Evolutionary conservation across 2,888 invertebrate genomes (phyloP).

Genomic region (Latrodectus hesperus): DNA sequence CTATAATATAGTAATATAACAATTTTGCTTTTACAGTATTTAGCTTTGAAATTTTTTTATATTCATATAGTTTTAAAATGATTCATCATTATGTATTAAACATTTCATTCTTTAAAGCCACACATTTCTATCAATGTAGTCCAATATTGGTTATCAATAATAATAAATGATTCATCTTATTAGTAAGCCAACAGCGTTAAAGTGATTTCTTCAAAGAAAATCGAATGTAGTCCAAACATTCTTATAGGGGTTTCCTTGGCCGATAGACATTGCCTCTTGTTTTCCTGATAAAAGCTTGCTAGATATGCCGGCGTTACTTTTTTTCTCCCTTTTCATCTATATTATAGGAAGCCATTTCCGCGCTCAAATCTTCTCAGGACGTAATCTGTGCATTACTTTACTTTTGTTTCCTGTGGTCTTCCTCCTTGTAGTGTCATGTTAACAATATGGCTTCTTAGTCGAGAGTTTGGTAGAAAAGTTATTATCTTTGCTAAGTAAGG

Average conservation of each 20-base stretch:
- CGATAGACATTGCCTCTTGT: neutral
- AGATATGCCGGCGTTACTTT: neutral
- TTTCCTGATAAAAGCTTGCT: neutral
- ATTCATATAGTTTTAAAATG: too few species aligned
- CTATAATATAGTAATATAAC: too few species aligned
- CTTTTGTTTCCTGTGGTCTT: conserved; percentile 38
- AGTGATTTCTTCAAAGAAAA: neutral
- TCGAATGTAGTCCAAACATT: neutral
- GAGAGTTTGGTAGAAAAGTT: conserved; percentile 39
- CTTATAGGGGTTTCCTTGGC: neutral
- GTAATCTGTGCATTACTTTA: conserved; percentile 56
- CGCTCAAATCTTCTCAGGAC: conserved; percentile 32
- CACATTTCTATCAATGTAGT: too few species aligned
- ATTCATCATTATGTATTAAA: too few species aligned
- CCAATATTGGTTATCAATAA: too few species aligned
- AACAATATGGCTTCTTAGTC: conserved; percentile 50
- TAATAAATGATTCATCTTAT: too few species aligned
- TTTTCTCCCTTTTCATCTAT: conserved; percentile 8
- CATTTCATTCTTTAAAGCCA: too few species aligned
- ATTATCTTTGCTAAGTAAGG: conserved; percentile 57
- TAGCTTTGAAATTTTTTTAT: too few species aligned
- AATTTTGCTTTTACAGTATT: too few species aligned
- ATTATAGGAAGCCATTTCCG: conserved; percentile 54
- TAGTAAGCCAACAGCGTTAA: too few species aligned
- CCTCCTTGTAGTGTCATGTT: conserved; percentile 36